Base-by-base conservation (phyloP, 2,113 vertebrate species). In the Ochotona curzoniae region DNA sequence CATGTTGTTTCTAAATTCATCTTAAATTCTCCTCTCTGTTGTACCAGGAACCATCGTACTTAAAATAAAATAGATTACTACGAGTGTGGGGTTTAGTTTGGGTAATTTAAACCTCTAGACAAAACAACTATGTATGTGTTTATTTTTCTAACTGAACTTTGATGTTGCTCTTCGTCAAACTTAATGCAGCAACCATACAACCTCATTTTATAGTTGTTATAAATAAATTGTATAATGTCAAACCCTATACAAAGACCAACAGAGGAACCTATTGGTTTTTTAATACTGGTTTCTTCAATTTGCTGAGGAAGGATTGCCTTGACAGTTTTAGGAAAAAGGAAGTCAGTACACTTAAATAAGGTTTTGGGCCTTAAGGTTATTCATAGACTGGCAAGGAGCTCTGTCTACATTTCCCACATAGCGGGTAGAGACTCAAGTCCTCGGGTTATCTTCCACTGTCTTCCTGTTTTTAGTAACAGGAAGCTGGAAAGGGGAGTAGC, bases 1-100 rank as follows among this genome's bases (percentile, higher is more conserved):
- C 18, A 12, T 76, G 13, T 73, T 91, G 38, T 90, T 93, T 79
- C 61, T 74, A 73, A 44, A 7, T 83, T 78, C 60, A 67, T 70
- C 49, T 66, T 89, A 12, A 5, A 3, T 69, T 61, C 18, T 83
- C 5, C 12, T 70, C 12, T 70, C 44, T 74, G 44, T 70, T 28
- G 63, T 63, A n/a, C 73, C 51, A 70, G 44, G 44, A 81, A 84
- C 64, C 73, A 35, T 67, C 73, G 21, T 71, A 57, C 57, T 23
- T 4, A 18, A 69, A 88, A 86, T 35, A 78, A 84, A 30, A 30
- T 76, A 73, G 71, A 71, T 80, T 73, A 76, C n/a, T 94, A 60
- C 54, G 90, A 35, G 75, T 82, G 15, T 79, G 49, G 47, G 66
- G 87, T 91, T 93, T 67, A 74, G 69, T 80, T 87, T 86, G 32